Evolutionary conservation across 2,113 vertebrate genomes (phyloP).

Genomic region (Planiliza haematocheilus): DNA sequence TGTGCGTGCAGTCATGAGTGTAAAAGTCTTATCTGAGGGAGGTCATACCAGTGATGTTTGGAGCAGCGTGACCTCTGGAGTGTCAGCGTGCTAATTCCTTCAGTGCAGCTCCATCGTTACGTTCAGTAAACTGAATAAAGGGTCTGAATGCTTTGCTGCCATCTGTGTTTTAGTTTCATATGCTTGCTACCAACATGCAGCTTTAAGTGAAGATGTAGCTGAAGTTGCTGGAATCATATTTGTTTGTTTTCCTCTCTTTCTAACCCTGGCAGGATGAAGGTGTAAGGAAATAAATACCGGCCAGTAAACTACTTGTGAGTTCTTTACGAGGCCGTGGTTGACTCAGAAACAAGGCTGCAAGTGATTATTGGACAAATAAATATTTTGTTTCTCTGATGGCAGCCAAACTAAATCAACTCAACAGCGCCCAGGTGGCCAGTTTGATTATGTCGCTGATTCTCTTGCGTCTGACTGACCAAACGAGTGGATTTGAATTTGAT

Average conservation of each 20-base stretch:
- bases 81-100: constrained; percentile 14
- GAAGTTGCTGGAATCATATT: constrained; percentile 10
- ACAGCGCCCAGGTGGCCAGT: too few species aligned
- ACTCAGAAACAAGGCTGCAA: too few species aligned
- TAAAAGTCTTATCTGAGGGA: constrained; percentile 25
- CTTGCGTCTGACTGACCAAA: too few species aligned
- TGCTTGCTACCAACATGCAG: not conserved
- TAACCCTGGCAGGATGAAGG: not conserved
- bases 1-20: not conserved
- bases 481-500: too few species aligned
- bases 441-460: too few species aligned
- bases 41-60: constrained; percentile 28
- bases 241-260: not conserved
- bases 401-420: too few species aligned
- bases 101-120: constrained; percentile 25
- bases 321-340: too few species aligned
- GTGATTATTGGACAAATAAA: too few species aligned
- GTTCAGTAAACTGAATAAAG: not conserved
- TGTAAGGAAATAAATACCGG: not conserved
- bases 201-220: not conserved
- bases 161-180: not conserved
- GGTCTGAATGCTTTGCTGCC: not conserved
- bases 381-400: too few species aligned
- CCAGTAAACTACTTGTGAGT: constrained; percentile 2
- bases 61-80: constrained; percentile 26